phyloP scores from a whole-genome alignment of 2,888 invertebrate genomes.

The Eristalis pertinax region DNA sequence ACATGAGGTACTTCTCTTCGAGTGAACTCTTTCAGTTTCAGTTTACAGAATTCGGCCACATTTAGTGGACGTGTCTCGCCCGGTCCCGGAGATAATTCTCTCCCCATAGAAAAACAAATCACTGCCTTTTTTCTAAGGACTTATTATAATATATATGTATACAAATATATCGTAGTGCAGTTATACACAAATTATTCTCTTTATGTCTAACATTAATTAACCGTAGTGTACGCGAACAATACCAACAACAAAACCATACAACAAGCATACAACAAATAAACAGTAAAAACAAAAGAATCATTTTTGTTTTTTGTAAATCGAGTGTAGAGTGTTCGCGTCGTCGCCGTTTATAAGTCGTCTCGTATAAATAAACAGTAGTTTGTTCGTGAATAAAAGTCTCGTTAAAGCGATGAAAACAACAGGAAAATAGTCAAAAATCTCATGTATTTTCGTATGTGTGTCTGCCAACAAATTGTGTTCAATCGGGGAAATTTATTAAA shows the following conservation, averaged over 20 bases:
- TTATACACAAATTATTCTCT: constrained; percentile 50
- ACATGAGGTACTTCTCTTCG: constrained; percentile 43
- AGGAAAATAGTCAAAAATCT: constrained; percentile 35
- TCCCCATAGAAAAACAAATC: constrained; percentile 65
- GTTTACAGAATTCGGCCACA: constrained; percentile 73
- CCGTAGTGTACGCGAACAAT: constrained; percentile 13
- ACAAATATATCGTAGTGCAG: constrained; percentile 54
- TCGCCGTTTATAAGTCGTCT: constrained; percentile 27
- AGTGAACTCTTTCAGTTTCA: constrained; percentile 54
- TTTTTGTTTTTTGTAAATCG: constrained; percentile 13
- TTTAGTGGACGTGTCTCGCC: constrained; percentile 68
- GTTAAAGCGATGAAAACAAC: constrained; percentile 27
- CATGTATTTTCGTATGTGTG: constrained; percentile 57
- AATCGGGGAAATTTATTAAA: constrained; percentile 26
- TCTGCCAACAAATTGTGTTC: constrained; percentile 71
- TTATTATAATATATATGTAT: constrained; percentile 45
- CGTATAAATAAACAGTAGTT: constrained; percentile 27
- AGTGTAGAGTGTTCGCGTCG: constrained; percentile 31
- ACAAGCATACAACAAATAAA: constrained; percentile 26
- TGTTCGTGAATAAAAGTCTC: constrained; percentile 8
- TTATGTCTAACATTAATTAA: constrained; percentile 48
- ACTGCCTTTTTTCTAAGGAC: constrained; percentile 72
- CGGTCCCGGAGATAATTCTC: constrained; percentile 71
- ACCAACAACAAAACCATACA: constrained; percentile 4
- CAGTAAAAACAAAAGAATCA: constrained; percentile 16